Evolutionary conservation across 2,113 vertebrate genomes (phyloP).

Genomic region (Triplophysa dalaica): DNA sequence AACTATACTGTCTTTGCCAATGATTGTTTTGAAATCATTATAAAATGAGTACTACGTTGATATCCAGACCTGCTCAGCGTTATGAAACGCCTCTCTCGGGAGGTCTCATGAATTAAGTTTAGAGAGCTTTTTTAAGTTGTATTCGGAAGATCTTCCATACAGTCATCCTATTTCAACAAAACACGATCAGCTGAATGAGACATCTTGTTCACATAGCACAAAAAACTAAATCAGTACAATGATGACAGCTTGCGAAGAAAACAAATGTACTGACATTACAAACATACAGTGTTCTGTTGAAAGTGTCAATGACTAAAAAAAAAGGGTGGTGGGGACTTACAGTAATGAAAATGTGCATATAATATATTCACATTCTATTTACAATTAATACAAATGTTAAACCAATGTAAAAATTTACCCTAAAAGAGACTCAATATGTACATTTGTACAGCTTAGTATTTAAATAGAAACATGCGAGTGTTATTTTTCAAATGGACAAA

Average conservation of each 20-base stretch:
- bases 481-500: constrained; percentile 70
- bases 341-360: constrained; percentile 68
- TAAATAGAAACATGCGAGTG: constrained; percentile 82
- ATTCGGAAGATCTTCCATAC: not conserved
- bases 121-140: not conserved
- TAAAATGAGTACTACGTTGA: constrained; percentile 73
- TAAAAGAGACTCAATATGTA: constrained; percentile 79
- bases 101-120: constrained; percentile 63
- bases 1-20: constrained; percentile 68
- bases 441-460: constrained; percentile 78
- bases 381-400: constrained; percentile 79
- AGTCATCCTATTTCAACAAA: constrained; percentile 32
- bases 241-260: not conserved
- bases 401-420: constrained; percentile 77
- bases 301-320: constrained; percentile 48
- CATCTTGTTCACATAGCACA: constrained; percentile 61
- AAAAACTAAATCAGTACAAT: constrained; percentile 61
- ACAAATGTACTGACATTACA: constrained; percentile 20
- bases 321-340: not conserved
- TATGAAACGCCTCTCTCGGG: constrained; percentile 67
- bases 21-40: constrained; percentile 61
- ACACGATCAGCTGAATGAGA: constrained; percentile 63
- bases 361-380: constrained; percentile 78
- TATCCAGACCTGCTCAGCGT: constrained; percentile 68
- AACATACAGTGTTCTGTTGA: constrained; percentile 67